Base-by-base conservation (phyloP, 2,888 invertebrate genomes). In the Beris chalybata region DNA sequence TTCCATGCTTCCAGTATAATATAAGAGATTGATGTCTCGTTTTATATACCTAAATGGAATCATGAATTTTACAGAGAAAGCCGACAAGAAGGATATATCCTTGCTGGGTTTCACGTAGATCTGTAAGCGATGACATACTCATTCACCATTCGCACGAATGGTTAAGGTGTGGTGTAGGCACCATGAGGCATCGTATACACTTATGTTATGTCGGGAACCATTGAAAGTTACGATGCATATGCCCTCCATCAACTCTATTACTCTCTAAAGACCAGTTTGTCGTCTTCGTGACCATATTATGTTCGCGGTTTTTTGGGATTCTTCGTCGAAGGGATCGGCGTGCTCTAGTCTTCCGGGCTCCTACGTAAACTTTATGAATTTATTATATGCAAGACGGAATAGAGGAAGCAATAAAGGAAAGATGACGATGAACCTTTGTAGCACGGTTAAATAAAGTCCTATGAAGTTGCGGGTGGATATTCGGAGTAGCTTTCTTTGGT, bases 11-110 rank as follows among this genome's bases (percentile, higher is more conserved):
- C 38, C 48, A 29, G 48, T 9, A 65, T 30, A 65, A 65, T 65
- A 56, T 56, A 55, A 38, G 64, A 65, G 64, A 65, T 65, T 65
- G 64, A 65, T 65, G 64, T 65, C 56, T 47, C 54, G 43, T 65
- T 65, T 65, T 56, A 65, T 56, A 65, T 54, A 48, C 48, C 44
- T 29, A 65, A 65, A 65, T 65, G 47, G 56, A 15, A 56, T 65
- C 64, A 65, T 65, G 64, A 65, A 65, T 65, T 65, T 65, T 56
- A 56, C 64, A 65, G 64, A 54, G 61, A 61, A 61, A 61, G 61
- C 61, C 61, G 52, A 48, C 48, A 15, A 50, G 22, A 50, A 61
- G 61, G 47, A 45, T 52, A 59, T 61, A 61, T 61, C 52, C 32
- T 59, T 31, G n/a, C 58, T 47, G 31, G 61, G 47, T 52, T 59